These are phyloP conservation scores for Napeogenes inachia DNA, from an alignment of 2,888 invertebrate species.

Conservation along the genomic window DNA sequence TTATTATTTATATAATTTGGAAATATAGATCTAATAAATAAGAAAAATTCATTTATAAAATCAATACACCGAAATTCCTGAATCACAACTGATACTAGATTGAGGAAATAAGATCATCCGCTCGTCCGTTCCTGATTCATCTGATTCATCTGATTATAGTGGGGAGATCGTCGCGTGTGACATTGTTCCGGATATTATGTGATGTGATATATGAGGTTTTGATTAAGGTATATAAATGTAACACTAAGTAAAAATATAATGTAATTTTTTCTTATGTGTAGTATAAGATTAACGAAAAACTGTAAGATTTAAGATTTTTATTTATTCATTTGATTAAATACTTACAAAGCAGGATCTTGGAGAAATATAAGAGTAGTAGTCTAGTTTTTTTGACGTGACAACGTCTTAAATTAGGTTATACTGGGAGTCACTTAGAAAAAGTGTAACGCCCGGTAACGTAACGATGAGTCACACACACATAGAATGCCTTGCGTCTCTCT, in stretches of 20 bases:
- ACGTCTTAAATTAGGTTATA: too few species aligned
- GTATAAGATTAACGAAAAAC: too few species aligned
- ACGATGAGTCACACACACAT: too few species aligned
- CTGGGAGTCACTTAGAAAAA: too few species aligned
- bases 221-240: neutral
- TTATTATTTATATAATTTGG: too few species aligned
- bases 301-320: too few species aligned
- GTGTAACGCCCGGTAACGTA: too few species aligned
- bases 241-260: neutral
- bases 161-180: slow-evolving; percentile 11
- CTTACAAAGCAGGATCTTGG: too few species aligned
- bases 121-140: slow-evolving; percentile 19
- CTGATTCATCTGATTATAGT: slow-evolving; percentile 19
- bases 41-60: slow-evolving; percentile 14
- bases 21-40: neutral
- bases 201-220: slow-evolving; percentile 2
- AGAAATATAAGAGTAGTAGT: too few species aligned
- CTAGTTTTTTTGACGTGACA: too few species aligned
- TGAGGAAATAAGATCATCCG: slow-evolving; percentile 31
- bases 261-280: neutral
- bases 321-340: too few species aligned
- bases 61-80: slow-evolving; percentile 8
- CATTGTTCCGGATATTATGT: slow-evolving; percentile 5
- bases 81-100: slow-evolving; percentile 17
- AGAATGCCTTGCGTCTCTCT: too few species aligned